Evolutionary conservation across 2,888 invertebrate species (phyloP).

Genomic region (Acleris literana): DNA sequence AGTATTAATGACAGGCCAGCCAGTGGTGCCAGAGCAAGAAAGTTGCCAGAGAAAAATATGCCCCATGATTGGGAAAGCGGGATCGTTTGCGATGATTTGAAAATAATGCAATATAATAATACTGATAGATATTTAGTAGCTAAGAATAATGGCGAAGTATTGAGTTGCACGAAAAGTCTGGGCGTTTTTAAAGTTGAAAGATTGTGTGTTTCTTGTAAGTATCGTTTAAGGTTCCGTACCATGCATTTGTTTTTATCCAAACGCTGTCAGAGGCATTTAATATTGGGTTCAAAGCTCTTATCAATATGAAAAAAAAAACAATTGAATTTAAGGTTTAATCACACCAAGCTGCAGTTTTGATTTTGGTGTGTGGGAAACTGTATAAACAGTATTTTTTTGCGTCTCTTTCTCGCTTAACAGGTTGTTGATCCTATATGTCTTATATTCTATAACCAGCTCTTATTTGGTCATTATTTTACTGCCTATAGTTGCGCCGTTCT

Average conservation of each 20-base stretch:
- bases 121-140: slow-evolving; percentile 64
- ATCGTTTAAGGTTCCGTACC: neutral
- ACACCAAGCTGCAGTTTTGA: no score
- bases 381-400: no score
- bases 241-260: no score
- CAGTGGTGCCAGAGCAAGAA: slow-evolving; percentile 62
- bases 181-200: slow-evolving; percentile 58
- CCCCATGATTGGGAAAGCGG: slow-evolving; percentile 60
- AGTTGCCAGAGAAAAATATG: slow-evolving; percentile 52
- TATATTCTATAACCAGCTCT: neutral
- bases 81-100: slow-evolving; percentile 64
- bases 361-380: no score
- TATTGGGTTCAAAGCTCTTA: no score
- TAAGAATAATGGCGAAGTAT: slow-evolving; percentile 69
- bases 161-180: slow-evolving; percentile 58
- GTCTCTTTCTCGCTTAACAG: no score
- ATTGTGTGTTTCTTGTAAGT: slow-evolving; percentile 66
- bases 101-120: slow-evolving; percentile 57
- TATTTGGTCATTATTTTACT: neutral
- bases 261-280: no score
- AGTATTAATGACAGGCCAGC: slow-evolving; percentile 56
- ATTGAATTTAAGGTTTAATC: no score
- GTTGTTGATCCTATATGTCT: no score
- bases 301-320: no score
- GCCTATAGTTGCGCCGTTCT: no score